Conservation (phyloP, 2,113 vertebrate genomes). For the Numenius arquata region DNA sequence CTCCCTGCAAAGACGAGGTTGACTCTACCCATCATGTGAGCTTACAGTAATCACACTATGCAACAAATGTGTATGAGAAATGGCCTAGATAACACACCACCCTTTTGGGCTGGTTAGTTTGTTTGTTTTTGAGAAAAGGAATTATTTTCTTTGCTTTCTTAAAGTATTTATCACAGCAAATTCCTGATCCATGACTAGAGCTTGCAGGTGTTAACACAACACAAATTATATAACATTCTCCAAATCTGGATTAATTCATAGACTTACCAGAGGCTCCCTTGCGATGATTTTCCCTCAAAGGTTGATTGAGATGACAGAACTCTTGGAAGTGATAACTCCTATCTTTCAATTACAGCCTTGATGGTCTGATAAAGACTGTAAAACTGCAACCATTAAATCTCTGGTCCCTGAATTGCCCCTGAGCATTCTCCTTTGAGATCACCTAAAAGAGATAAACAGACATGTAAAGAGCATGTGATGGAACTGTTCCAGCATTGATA, state of each 20-base stretch:
- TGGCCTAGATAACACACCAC: neutral
- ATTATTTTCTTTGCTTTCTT: neutral
- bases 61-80: neutral
- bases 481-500: constrained; percentile 36
- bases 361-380: constrained; percentile 37
- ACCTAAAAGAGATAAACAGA: constrained; percentile 40
- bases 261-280: constrained; percentile 2
- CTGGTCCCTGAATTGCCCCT: constrained; percentile 29
- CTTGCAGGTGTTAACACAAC: neutral
- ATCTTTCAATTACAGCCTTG: neutral
- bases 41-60: neutral
- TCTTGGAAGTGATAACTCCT: neutral
- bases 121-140: neutral
- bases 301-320: neutral
- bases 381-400: constrained; percentile 7
- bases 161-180: neutral
- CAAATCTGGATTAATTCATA: neutral
- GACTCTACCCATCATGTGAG: neutral
- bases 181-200: neutral
- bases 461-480: neutral
- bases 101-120: neutral
- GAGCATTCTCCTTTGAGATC: constrained; percentile 26
- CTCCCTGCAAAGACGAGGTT: neutral
- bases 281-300: neutral
- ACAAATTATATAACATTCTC: neutral